Conservation (phyloP, 2,113 vertebrate species). For the Stegostoma tigrinum region DNA sequence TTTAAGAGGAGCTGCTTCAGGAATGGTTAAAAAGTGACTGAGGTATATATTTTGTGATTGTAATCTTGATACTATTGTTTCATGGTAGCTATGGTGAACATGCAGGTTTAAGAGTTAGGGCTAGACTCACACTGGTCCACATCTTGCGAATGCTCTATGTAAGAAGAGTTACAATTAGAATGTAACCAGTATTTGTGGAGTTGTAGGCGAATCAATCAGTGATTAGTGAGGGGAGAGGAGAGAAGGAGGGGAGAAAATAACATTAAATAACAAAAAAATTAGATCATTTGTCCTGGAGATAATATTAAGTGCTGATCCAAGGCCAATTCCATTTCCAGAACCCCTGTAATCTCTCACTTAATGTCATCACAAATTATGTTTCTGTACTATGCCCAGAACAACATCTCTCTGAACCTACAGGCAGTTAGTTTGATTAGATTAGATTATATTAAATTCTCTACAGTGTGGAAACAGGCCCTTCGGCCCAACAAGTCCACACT, state of each 20-base stretch:
- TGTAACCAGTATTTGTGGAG: not conserved
- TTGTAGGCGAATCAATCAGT: not conserved
- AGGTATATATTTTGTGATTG: not conserved
- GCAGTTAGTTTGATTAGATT: too few species aligned
- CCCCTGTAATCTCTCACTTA: not conserved
- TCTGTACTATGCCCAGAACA: not conserved
- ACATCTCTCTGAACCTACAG: not conserved
- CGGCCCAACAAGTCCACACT: too few species aligned
- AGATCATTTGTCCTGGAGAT: not conserved
- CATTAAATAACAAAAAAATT: not conserved
- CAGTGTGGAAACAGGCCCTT: too few species aligned
- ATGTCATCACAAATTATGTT: not conserved
- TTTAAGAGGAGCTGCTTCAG: not conserved
- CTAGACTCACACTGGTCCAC: not conserved
- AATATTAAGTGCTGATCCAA: not conserved
- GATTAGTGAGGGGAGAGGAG: not conserved
- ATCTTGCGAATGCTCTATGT: not conserved
- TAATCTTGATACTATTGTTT: not conserved
- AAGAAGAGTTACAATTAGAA: not conserved
- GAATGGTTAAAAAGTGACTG: too few species aligned
- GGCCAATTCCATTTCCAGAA: not conserved
- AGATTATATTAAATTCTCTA: too few species aligned
- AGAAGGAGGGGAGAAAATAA: not conserved
- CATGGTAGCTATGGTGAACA: too few species aligned
- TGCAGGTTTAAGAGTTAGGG: too few species aligned